phyloP scores from a whole-genome alignment of 2,888 invertebrate genomes.

The Asteroscopus sphinx region DNA sequence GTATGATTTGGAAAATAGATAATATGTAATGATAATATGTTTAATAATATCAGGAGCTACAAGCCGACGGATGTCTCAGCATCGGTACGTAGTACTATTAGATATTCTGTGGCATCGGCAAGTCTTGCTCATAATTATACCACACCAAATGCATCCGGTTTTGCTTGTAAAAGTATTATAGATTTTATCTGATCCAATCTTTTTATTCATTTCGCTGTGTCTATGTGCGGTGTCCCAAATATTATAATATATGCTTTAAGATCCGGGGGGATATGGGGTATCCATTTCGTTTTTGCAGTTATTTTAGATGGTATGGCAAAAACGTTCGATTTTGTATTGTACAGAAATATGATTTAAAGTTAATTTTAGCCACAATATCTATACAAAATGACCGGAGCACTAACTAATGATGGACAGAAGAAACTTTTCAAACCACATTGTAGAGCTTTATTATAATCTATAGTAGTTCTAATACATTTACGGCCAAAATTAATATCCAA shows the following conservation, averaged over 20 bases:
- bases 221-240: slow-evolving; percentile 2
- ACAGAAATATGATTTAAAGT: too few species aligned
- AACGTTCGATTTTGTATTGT: too few species aligned
- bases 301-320: background rate
- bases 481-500: too few species aligned
- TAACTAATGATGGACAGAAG: too few species aligned
- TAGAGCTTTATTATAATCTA: too few species aligned
- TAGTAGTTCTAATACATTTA: too few species aligned
- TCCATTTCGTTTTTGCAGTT: background rate
- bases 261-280: slow-evolving; percentile 11
- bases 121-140: slow-evolving; percentile 16
- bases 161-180: slow-evolving; percentile 30
- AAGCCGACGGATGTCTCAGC: slow-evolving; percentile 33
- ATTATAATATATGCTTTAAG: slow-evolving; percentile 15
- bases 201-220: slow-evolving; percentile 15
- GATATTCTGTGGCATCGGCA: too few species aligned
- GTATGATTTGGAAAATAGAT: background rate
- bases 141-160: slow-evolving; percentile 42
- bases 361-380: too few species aligned
- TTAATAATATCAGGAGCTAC: slow-evolving; percentile 1
- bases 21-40: background rate
- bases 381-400: too few species aligned
- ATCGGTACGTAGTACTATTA: too few species aligned
- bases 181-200: slow-evolving; percentile 39
- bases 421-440: too few species aligned